Conservation (phyloP, 2,888 invertebrate genomes). For the Nematopogon swammerdamellus region DNA sequence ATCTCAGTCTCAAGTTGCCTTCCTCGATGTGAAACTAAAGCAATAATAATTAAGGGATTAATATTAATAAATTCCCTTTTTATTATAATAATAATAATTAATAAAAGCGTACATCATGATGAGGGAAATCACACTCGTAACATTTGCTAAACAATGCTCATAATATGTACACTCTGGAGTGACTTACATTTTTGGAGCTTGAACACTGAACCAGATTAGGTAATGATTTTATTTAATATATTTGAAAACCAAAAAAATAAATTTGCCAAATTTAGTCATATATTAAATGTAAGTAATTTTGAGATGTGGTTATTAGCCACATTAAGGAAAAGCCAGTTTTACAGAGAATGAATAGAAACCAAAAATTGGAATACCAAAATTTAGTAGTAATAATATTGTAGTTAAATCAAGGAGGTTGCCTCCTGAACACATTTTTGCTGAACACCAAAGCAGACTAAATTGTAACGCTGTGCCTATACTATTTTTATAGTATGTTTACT, state of each 20-base stretch:
- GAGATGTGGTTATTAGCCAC: background rate
- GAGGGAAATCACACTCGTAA: too few relatives aligned
- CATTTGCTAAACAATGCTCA: too few relatives aligned
- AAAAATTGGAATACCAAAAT: background rate
- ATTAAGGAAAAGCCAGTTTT: background rate
- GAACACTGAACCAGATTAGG: too few relatives aligned
- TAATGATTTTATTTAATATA: background rate
- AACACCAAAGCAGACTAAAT: background rate
- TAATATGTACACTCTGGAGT: background rate
- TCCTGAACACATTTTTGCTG: background rate
- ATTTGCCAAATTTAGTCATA: background rate
- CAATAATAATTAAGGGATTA: conserved; percentile 36
- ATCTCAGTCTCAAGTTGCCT: conserved; percentile 54
- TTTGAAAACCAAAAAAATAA: background rate
- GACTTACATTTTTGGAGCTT: background rate
- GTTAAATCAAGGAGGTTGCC: background rate
- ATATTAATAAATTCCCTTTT: background rate
- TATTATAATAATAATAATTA: too few relatives aligned
- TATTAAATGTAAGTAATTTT: background rate
- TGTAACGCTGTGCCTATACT: background rate
- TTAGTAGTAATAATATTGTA: background rate
- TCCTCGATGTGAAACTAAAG: conserved; percentile 52
- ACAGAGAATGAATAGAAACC: background rate
- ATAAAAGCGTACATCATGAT: too few relatives aligned
- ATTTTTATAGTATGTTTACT: too few relatives aligned